Percentiles rank a stretch among this genome's conserved stretches.
Conservation (phyloP, 2,888 invertebrate genomes). For the Leptinotarsa peninsularis region DNA sequence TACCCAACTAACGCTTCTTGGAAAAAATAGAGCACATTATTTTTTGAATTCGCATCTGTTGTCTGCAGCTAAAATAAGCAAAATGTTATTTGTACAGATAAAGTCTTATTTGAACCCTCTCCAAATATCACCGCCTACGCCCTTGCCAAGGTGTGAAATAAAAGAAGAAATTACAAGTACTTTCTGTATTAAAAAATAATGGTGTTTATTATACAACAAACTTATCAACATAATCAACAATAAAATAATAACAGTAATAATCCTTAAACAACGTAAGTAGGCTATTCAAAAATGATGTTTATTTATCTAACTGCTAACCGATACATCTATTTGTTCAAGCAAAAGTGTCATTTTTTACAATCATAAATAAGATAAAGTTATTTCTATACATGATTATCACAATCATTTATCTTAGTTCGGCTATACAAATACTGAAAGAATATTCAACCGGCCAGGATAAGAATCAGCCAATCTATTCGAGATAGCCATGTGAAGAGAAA, state of each 20-base stretch:
- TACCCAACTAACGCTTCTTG: no score
- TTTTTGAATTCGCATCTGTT: no score
- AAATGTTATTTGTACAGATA: no score
- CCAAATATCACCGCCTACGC: no score
- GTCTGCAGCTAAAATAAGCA: no score
- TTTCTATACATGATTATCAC: constrained; percentile 52
- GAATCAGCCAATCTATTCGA: constrained; percentile 39
- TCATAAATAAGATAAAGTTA: constrained; percentile 44
- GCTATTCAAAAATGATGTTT: constrained; percentile 50
- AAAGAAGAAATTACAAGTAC: constrained; percentile 32
- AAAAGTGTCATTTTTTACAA: constrained; percentile 41
- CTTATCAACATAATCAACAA: constrained; percentile 67
- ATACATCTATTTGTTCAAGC: constrained; percentile 41
- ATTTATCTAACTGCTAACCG: constrained; percentile 40
- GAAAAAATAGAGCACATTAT: no score
- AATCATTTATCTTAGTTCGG: constrained; percentile 45
- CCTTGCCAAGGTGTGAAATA: background rate
- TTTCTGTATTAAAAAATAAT: constrained; percentile 64
- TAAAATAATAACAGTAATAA: constrained; percentile 65
- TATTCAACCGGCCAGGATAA: background rate
- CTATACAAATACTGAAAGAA: constrained; percentile 42
- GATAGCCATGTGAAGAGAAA: constrained; percentile 50
- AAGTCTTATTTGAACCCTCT: no score
- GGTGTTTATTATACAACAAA: constrained; percentile 66
- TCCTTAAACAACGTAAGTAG: constrained; percentile 48